Evolutionary conservation across 1,140 invertebrate species (phyloP).

Genomic region (Anoplolepis gracilipes): DNA sequence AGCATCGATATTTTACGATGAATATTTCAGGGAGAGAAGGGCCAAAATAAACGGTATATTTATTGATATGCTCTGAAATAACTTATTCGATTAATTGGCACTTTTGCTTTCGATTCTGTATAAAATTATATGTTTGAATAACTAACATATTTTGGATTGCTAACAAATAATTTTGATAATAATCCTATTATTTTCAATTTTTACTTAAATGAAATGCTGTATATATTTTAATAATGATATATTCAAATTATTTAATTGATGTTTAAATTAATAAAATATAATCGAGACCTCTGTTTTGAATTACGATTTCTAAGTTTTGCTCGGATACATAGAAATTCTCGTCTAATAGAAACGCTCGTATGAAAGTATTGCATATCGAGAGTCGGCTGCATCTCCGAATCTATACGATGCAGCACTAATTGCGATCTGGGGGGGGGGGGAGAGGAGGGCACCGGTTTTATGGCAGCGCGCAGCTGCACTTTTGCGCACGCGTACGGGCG

Average conservation of each 20-base stretch:
- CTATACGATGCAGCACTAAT: conserved; percentile 44
- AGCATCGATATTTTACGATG: neutral
- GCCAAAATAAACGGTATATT: neutral
- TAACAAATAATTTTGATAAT: neutral
- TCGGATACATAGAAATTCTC: neutral
- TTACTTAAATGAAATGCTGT: neutral
- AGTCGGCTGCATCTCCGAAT: conserved; percentile 34
- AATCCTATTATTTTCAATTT: neutral
- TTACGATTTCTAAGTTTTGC: conserved; percentile 20
- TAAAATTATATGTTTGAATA: neutral
- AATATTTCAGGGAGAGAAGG: too few species aligned
- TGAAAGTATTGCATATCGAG: neutral
- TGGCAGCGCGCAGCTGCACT: conserved; percentile 21
- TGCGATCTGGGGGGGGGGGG: conserved; percentile 41
- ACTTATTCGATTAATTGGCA: neutral
- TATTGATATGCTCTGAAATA: neutral
- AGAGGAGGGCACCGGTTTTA: conserved; percentile 41
- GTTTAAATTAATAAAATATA: neutral
- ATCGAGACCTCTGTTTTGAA: neutral
- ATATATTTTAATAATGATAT: neutral
- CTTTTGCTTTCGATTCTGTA: neutral
- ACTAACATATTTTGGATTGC: too few species aligned
- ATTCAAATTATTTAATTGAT: neutral
- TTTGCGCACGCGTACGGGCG: conserved; percentile 50
- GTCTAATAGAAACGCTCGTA: neutral